Evolutionary conservation across 2,113 vertebrate species (phyloP), one percentile per base, ranked within the genome.

Genomic region (Lagopus muta): DNA sequence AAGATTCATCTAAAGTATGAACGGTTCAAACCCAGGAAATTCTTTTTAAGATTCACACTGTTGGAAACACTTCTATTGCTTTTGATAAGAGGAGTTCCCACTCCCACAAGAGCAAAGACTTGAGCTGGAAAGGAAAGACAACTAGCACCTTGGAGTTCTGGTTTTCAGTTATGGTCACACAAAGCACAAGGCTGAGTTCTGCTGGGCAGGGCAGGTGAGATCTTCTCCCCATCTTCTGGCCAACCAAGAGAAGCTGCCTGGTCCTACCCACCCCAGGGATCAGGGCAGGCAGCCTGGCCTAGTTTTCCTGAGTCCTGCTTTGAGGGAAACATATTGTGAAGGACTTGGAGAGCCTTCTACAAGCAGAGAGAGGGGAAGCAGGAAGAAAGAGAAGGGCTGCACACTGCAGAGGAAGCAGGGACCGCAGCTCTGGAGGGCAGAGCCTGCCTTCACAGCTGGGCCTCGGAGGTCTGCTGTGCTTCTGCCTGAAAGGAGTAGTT

Each of bases 211-310:
- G 9, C 28, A 73, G 17, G 17, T 57, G 55, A 50, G 57, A 17
- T 1, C 0, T 10, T 10, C 77, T 25, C 6, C 15, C 19, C 16
- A 11, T 32, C 34, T 48, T 70, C 21, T 27, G 40, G 20, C 42
- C 22, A 30, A 55, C 38, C 1, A 0, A 19, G 18, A 0, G 0
- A 48, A 42, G 15, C 3, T 74, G 22, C 24, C 3, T 32, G 5
- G 54, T 8, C 9, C 43, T 25, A 18, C 11, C n/a, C 6, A 3
- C 11, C 20, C n/a, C 13, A 0, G 3, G 30, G 8, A 28, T 5
- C 20, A 36, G 20, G 27, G 52, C 28, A 62, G 36, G 4, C 14
- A 64, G 17, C n/a, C 67, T 28, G 30, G 30, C 17, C 57, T 2
- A 0, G 1, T 19, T 79, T 75, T 67, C 34, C 43, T 32, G 70